Conservation (phyloP, 92 coral and sea anemone species). For the Ricordea florida region DNA sequence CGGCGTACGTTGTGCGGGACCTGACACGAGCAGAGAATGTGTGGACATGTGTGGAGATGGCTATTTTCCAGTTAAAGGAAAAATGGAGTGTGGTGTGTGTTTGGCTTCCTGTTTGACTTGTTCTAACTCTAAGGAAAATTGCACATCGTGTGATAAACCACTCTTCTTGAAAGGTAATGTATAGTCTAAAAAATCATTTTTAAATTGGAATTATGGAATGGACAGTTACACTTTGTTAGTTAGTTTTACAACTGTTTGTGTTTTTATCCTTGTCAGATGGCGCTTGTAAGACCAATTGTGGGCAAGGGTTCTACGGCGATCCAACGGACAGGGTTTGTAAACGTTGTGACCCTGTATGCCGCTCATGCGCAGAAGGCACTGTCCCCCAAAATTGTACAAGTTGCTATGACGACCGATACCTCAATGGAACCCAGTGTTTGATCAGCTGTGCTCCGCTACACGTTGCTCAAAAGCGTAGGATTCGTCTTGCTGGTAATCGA, state of each 20-base stretch:
- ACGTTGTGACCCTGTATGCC: conserved; percentile 68
- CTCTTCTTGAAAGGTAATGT: conserved; percentile 74
- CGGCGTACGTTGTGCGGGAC: conserved; percentile 91
- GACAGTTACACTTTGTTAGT: not conserved
- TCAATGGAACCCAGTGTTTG: conserved; percentile 54
- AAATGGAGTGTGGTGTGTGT: conserved; percentile 68
- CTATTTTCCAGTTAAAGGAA: conserved; percentile 42
- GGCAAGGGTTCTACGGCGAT: conserved; percentile 86
- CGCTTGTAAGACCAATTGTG: conserved; percentile 60
- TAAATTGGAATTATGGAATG: too few species aligned
- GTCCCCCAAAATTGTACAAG: conserved; percentile 62
- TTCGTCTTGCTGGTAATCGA: conserved; percentile 75
- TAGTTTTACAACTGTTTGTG: not conserved
- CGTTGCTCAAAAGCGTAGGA: conserved; percentile 47
- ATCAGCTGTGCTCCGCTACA: conserved; percentile 31
- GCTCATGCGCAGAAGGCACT: conserved; percentile 73
- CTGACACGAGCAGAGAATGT: conserved; percentile 81
- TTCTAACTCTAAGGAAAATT: conserved; percentile 45
- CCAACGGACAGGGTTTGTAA: conserved; percentile 56
- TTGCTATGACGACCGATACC: conserved; percentile 59
- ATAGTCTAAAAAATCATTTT: not conserved
- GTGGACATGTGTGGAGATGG: conserved; percentile 80
- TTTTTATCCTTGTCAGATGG: conserved; percentile 27
- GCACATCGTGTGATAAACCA: conserved; percentile 66
- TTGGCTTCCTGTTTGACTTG: conserved; percentile 77